phyloP scores from a whole-genome alignment of 1,140 invertebrate species.

The Magallana angulata region DNA sequence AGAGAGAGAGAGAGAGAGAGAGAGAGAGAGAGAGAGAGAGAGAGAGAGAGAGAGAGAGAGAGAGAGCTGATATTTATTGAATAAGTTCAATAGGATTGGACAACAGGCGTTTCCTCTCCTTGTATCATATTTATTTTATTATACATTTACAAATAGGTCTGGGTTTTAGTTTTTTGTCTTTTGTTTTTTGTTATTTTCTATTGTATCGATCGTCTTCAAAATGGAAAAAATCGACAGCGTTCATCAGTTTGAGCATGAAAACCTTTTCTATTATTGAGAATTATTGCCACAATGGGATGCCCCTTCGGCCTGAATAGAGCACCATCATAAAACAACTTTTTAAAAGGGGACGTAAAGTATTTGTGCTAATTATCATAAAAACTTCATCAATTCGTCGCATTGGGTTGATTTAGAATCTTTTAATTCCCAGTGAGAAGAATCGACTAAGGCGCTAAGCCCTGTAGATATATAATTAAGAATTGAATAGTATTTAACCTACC shows the following conservation, averaged over 20 bases:
- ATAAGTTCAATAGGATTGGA: no score
- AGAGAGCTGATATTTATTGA: no score
- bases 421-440: conserved; percentile 21
- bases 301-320: background rate
- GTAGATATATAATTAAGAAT: conserved; percentile 31
- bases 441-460: conserved; percentile 11
- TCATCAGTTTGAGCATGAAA: background rate
- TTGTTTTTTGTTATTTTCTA: no score
- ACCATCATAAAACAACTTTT: background rate
- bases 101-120: no score
- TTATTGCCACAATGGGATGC: background rate
- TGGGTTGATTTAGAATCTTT: background rate
- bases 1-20: no score
- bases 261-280: background rate
- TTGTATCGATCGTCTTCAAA: background rate
- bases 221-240: background rate
- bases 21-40: no score
- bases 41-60: no score
- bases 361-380: conserved; percentile 32
- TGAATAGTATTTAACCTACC: conserved; percentile 31
- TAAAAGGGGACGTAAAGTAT: background rate
- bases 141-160: no score
- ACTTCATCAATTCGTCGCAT: background rate
- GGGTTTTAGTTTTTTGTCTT: no score
- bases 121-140: no score